phyloP scores from a whole-genome alignment of 2,113 vertebrate species.

The Oryzias celebensis region DNA sequence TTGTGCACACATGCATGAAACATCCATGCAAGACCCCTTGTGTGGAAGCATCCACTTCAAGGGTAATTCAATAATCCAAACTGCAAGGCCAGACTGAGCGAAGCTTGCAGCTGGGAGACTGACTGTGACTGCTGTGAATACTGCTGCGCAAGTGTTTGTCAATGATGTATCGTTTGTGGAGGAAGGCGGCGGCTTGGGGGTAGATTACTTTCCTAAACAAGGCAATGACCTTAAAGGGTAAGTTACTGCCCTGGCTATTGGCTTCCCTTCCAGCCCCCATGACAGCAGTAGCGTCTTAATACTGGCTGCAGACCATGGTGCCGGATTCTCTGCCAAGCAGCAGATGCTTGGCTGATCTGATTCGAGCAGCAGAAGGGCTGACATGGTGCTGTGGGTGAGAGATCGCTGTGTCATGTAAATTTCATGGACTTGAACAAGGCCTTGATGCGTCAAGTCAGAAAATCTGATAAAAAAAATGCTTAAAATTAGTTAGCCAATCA shows the following conservation, averaged over 20 bases:
- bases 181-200: conserved; percentile 48
- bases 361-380: conserved; percentile 23
- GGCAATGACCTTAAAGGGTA: conserved; percentile 55
- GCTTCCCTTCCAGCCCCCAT: conserved; percentile 48
- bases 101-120: conserved; percentile 25
- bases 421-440: not conserved
- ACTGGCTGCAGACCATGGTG: conserved; percentile 51
- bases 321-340: conserved; percentile 54
- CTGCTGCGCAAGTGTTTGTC: conserved; percentile 57
- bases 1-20: not conserved
- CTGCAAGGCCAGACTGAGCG: conserved; percentile 33
- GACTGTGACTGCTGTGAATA: conserved; percentile 45
- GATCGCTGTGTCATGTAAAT: not conserved
- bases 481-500: too few relatives aligned
- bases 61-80: conserved; percentile 16
- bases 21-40: not conserved
- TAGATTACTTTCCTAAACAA: conserved; percentile 63
- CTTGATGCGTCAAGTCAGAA: not conserved
- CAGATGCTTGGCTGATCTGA: conserved; percentile 32
- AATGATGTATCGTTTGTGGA: conserved; percentile 61
- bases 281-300: conserved; percentile 68
- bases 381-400: not conserved
- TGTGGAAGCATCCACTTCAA: conserved; percentile 23
- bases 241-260: conserved; percentile 60
- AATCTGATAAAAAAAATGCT: too few relatives aligned